Conservation (phyloP, 2,797 vertebrate genomes). For the Falco peregrinus region DNA sequence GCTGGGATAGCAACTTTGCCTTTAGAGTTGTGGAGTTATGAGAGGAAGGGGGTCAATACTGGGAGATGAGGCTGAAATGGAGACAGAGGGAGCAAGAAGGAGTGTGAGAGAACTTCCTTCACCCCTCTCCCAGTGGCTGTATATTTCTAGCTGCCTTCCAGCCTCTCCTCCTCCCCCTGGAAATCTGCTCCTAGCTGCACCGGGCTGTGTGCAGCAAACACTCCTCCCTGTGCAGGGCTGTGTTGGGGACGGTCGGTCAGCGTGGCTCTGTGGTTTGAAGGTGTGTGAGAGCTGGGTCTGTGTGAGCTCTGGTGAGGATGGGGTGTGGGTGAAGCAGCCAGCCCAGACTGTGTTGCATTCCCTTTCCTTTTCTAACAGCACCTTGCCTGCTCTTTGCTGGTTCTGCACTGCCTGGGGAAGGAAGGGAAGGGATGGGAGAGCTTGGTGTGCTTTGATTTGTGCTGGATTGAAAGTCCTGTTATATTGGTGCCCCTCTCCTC, state of each 20-base stretch:
- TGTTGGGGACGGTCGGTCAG: background rate
- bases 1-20: background rate
- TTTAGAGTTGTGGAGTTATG: background rate
- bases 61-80: slow-evolving; percentile 28
- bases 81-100: background rate
- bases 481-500: slow-evolving; percentile 47
- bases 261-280: slow-evolving; percentile 44
- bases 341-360: slow-evolving; percentile 9
- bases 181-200: slow-evolving; percentile 12
- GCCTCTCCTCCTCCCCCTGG: slow-evolving; percentile 14
- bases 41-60: background rate
- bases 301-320: slow-evolving; percentile 48
- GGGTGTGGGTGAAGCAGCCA: slow-evolving; percentile 48
- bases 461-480: slow-evolving; percentile 34
- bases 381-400: slow-evolving; percentile 54
- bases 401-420: slow-evolving; percentile 20
- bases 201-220: background rate
- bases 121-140: slow-evolving; percentile 8
- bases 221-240: background rate
- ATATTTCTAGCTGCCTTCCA: slow-evolving; percentile 19
- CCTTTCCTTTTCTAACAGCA: slow-evolving; percentile 61
- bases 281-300: slow-evolving; percentile 20
- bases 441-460: slow-evolving; percentile 36
- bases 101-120: slow-evolving; percentile 54
- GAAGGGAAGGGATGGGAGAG: slow-evolving; percentile 52